Conservation (phyloP, 2,888 invertebrate genomes). For the Apantesis nais region DNA sequence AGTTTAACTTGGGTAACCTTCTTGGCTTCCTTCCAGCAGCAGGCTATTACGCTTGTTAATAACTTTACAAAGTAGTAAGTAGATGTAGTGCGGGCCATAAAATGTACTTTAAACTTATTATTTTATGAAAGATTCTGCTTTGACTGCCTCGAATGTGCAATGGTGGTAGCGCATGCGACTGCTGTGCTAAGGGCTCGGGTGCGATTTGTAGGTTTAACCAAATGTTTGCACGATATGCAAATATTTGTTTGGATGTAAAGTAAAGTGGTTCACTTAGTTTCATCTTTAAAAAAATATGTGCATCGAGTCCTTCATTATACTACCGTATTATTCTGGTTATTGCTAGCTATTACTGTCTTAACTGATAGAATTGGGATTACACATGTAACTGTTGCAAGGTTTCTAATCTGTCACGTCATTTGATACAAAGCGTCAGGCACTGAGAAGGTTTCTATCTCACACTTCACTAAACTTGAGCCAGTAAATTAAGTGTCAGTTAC, state of each 20-base stretch:
- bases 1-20: slow-evolving; percentile 8
- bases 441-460: neutral
- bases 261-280: no score
- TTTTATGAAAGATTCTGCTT: neutral
- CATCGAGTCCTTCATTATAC: neutral
- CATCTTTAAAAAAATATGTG: neutral
- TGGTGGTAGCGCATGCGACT: no score
- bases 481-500: neutral
- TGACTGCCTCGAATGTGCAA: no score
- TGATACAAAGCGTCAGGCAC: neutral
- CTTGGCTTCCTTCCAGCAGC: slow-evolving; percentile 12
- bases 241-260: no score
- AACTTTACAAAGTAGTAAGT: neutral
- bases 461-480: neutral
- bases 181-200: no score
- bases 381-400: neutral
- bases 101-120: slow-evolving; percentile 2
- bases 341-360: neutral
- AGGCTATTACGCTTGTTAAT: slow-evolving; percentile 6
- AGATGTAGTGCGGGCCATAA: neutral
- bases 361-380: neutral
- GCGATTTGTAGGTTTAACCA: no score
- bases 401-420: neutral
- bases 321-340: neutral
- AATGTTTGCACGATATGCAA: no score